A percentile compares a stretch with the other conserved stretches of the same genome.
Conservation (phyloP, 2,888 invertebrate genomes). For the Zhuqinia jingwanae region DNA sequence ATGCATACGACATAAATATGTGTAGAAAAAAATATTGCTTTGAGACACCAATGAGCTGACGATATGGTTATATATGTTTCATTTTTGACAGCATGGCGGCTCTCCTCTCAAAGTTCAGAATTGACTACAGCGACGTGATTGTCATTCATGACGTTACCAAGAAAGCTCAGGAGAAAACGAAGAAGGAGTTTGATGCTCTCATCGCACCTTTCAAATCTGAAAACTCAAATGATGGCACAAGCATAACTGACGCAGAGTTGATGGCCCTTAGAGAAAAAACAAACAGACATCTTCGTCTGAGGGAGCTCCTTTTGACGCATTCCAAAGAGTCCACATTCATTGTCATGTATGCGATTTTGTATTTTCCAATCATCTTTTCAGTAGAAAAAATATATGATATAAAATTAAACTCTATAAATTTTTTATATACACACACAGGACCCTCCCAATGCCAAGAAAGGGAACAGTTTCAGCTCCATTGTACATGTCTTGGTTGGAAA, state of each 20-base stretch:
- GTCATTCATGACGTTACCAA: slow-evolving; percentile 96
- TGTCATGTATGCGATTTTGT: slow-evolving; percentile 96
- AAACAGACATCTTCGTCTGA: slow-evolving; percentile 92
- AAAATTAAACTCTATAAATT: too few species aligned
- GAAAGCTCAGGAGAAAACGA: slow-evolving; percentile 88
- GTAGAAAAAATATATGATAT: too few species aligned
- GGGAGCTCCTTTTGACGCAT: slow-evolving; percentile 91
- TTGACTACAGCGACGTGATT: slow-evolving; percentile 94
- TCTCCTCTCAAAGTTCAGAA: slow-evolving; percentile 95
- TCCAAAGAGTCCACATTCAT: slow-evolving; percentile 92
- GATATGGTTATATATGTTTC: background rate
- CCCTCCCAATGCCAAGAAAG: slow-evolving; percentile 96
- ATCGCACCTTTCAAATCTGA: slow-evolving; percentile 85
- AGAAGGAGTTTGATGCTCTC: slow-evolving; percentile 87
- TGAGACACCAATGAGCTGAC: background rate
- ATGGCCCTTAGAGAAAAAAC: slow-evolving; percentile 92
- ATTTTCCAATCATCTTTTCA: too few species aligned
- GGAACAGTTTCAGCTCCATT: slow-evolving; percentile 94
- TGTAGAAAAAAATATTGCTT: background rate
- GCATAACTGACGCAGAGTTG: slow-evolving; percentile 88
- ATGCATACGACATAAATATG: background rate
- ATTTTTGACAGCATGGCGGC: slow-evolving; percentile 91
- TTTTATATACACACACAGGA: slow-evolving; percentile 83
- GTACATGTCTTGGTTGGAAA: slow-evolving; percentile 98
- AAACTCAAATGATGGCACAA: slow-evolving; percentile 74